Conservation (phyloP, 2,888 invertebrate species). For the Tenthredo mesomela region DNA sequence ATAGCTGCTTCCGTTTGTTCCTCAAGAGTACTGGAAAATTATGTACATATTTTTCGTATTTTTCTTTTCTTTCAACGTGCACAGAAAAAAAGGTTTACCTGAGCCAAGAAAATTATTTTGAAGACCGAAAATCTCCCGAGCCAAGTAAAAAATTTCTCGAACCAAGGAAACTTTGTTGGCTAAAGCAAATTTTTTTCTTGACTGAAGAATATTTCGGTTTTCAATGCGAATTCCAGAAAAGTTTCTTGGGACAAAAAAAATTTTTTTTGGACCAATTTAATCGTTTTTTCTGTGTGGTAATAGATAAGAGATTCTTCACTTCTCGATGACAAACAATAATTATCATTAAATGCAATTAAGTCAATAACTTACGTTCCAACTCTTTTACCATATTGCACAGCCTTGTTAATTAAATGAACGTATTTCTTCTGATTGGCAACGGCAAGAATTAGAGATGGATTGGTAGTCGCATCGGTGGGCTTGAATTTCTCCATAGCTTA, state of each 20-base stretch:
- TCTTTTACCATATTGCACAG: slow-evolving; percentile 91
- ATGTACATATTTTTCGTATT: slow-evolving; percentile 34
- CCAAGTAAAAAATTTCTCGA: too few relatives aligned
- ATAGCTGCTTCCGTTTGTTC: slow-evolving; percentile 91
- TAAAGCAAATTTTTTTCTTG: too few relatives aligned
- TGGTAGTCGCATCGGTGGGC: slow-evolving; percentile 99
- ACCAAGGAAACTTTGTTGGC: too few relatives aligned
- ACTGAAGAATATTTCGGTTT: too few relatives aligned
- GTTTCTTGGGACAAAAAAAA: too few relatives aligned
- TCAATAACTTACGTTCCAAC: slow-evolving; percentile 80
- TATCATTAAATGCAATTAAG: not conserved
- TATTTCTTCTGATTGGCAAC: slow-evolving; percentile 98
- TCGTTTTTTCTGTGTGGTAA: too few relatives aligned
- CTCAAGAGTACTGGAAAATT: slow-evolving; percentile 81
- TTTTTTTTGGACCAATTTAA: too few relatives aligned
- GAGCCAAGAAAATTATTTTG: too few relatives aligned
- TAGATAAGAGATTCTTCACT: not conserved
- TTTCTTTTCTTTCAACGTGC: too few relatives aligned
- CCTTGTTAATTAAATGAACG: slow-evolving; percentile 92
- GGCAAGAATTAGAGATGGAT: slow-evolving; percentile 97
- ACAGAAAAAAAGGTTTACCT: too few relatives aligned
- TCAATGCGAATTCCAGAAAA: too few relatives aligned
- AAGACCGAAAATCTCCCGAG: too few relatives aligned
- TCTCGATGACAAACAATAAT: not conserved
- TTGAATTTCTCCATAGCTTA: slow-evolving; percentile 80